These are phyloP conservation scores for Bombylius discolor DNA, from an alignment of 2,888 invertebrate genomes.

Conservation along the genomic window DNA sequence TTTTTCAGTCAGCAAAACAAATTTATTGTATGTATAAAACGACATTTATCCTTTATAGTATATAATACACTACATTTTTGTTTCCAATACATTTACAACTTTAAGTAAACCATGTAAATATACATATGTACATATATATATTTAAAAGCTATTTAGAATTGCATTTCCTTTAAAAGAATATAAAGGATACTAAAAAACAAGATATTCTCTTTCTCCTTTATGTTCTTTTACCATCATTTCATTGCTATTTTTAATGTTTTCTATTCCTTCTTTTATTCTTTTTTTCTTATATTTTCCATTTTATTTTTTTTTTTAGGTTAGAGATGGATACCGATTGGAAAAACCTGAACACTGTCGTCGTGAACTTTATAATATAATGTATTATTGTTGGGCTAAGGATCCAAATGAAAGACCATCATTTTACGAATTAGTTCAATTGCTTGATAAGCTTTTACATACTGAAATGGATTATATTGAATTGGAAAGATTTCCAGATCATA, in stretches of 20 bases:
- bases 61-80: no score
- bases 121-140: no score
- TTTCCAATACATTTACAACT: no score
- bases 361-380: constrained; percentile 89
- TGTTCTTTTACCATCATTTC: no score
- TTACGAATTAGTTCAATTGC: constrained; percentile 61
- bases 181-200: no score
- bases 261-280: background rate
- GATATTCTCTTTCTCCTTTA: no score
- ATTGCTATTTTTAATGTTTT: background rate
- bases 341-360: constrained; percentile 89
- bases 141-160: no score
- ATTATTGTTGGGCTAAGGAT: constrained; percentile 87
- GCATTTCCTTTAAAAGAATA: no score
- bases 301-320: constrained; percentile 55
- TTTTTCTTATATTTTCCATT: constrained; percentile 8
- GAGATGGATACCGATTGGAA: constrained; percentile 79
- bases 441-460: constrained; percentile 72
- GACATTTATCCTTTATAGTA: no score
- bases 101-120: no score
- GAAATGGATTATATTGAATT: constrained; percentile 90
- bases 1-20: no score
- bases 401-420: constrained; percentile 75
- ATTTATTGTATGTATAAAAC: no score
- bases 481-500: constrained; percentile 84